A percentile compares a stretch with the other conserved stretches of the same genome.
phyloP scores from a whole-genome alignment of 2,888 invertebrate genomes.

The Microctonus brassicae region DNA sequence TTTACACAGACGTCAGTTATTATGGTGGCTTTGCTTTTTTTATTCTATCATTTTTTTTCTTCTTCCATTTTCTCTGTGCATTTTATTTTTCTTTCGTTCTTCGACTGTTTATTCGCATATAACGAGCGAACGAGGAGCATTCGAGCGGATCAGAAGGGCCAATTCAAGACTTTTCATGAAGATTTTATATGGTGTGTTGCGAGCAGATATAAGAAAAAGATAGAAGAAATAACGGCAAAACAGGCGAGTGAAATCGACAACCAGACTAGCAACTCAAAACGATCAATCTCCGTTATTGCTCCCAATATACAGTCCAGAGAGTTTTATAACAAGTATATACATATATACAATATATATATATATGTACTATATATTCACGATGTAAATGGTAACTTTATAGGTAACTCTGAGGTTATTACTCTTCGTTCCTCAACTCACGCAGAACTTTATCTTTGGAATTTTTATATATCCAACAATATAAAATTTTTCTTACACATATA shows the following conservation, averaged over 20 bases:
- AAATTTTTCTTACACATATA: not conserved
- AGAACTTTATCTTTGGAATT: conserved; percentile 19
- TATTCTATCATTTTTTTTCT: not conserved
- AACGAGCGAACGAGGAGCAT: not conserved
- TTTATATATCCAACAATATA: conserved; percentile 5
- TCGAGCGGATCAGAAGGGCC: not conserved
- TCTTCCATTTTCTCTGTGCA: not conserved
- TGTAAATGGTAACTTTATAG: conserved; percentile 34
- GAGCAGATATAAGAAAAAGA: not conserved
- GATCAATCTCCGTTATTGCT: conserved; percentile 32
- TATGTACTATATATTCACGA: not conserved
- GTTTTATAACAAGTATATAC: conserved; percentile 27
- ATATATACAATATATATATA: conserved; percentile 14
- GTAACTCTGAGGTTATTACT: conserved; percentile 26
- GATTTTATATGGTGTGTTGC: not conserved
- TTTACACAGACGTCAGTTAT: too few species aligned
- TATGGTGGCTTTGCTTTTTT: not conserved
- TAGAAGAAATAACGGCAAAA: not conserved
- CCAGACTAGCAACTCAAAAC: conserved; percentile 25
- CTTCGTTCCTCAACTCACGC: conserved; percentile 21
- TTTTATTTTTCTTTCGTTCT: not conserved
- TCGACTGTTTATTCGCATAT: not conserved
- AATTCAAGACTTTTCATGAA: not conserved
- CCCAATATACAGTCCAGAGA: not conserved
- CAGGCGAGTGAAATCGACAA: conserved; percentile 28